Conservation (phyloP, 2,888 invertebrate species). For the Ophion ventricosus region DNA sequence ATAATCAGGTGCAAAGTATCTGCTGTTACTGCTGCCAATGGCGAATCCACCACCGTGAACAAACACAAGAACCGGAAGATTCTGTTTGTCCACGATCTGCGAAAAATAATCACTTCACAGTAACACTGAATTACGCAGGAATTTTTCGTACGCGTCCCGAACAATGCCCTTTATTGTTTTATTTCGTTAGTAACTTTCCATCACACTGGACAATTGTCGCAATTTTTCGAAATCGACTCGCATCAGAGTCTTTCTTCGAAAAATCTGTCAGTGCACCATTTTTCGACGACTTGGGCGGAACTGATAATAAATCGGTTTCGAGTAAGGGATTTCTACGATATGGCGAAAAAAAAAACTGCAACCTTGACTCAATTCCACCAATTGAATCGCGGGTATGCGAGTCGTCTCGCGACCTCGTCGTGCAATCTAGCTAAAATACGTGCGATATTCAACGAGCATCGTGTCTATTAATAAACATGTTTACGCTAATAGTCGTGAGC, state of each 20-base stretch:
- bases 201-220: no score
- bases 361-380: slow-evolving; percentile 65
- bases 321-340: slow-evolving; percentile 17
- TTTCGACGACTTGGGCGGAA: not conserved
- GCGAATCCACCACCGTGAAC: slow-evolving; percentile 75
- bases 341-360: slow-evolving; percentile 32
- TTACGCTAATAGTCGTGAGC: slow-evolving; percentile 1
- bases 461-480: slow-evolving; percentile 24
- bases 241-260: not conserved
- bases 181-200: no score
- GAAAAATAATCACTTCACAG: slow-evolving; percentile 45
- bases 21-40: slow-evolving; percentile 73
- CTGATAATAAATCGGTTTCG: not conserved
- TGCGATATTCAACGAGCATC: slow-evolving; percentile 23
- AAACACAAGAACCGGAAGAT: slow-evolving; percentile 76
- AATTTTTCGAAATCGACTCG: no score
- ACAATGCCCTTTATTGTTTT: not conserved
- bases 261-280: not conserved
- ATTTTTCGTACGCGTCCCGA: not conserved
- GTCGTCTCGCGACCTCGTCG: slow-evolving; percentile 60
- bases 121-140: not conserved
- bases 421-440: slow-evolving; percentile 63
- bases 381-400: slow-evolving; percentile 54
- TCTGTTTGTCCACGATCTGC: slow-evolving; percentile 63
- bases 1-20: slow-evolving; percentile 73